These are phyloP conservation scores for Petaurus breviceps DNA, from an alignment of 2,113 vertebrate genomes.

Conservation along the genomic window DNA sequence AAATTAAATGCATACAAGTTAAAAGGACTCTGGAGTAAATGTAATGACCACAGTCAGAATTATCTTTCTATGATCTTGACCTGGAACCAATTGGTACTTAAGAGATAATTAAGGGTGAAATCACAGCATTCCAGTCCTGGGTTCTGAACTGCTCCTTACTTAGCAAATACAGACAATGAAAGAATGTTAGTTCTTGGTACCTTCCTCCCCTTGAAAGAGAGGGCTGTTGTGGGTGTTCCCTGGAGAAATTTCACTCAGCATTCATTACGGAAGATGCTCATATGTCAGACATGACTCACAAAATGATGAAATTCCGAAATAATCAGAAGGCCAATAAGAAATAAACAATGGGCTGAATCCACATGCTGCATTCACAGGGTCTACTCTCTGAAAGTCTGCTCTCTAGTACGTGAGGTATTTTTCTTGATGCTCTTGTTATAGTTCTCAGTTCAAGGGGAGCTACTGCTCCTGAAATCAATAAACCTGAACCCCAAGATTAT, in stretches of 20 bases:
- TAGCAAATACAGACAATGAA: slow-evolving; percentile 3
- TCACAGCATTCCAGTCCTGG: not conserved
- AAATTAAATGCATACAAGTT: not conserved
- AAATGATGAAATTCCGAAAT: slow-evolving; percentile 49
- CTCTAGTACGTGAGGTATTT: slow-evolving; percentile 75
- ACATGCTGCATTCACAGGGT: slow-evolving; percentile 32
- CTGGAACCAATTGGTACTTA: slow-evolving; percentile 46
- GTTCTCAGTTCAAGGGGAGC: slow-evolving; percentile 58
- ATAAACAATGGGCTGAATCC: slow-evolving; percentile 41
- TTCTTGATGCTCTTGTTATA: slow-evolving; percentile 69
- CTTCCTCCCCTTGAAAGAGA: slow-evolving; percentile 39
- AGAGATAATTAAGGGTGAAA: not conserved
- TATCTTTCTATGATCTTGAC: not conserved
- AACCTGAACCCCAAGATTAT: slow-evolving; percentile 44
- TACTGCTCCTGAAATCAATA: slow-evolving; percentile 65
- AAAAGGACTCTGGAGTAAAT: not conserved
- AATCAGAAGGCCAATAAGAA: slow-evolving; percentile 57
- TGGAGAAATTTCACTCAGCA: slow-evolving; percentile 28
- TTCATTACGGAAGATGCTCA: slow-evolving; percentile 23
- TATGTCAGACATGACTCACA: slow-evolving; percentile 50
- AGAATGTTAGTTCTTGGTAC: not conserved
- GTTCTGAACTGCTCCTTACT: not conserved
- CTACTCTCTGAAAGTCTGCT: slow-evolving; percentile 70
- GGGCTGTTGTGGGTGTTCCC: not conserved
- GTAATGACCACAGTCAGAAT: not conserved